Conservation (phyloP, 2,888 invertebrate genomes). For the Tricholauxania praeusta region DNA sequence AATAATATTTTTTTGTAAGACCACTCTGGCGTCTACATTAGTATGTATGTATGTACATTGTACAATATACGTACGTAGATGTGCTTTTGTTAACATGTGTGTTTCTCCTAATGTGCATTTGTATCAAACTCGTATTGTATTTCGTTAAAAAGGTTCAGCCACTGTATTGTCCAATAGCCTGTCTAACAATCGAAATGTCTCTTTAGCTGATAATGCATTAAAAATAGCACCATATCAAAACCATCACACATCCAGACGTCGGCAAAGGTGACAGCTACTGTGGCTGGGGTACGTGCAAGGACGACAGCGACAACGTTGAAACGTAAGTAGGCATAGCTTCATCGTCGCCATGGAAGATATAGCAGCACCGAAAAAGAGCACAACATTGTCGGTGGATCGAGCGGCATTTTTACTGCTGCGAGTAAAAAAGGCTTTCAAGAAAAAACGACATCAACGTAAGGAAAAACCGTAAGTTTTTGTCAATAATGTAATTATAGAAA, state of each 20-base stretch:
- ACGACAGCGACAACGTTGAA: background rate
- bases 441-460: slow-evolving; percentile 87
- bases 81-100: no score
- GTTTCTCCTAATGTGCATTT: no score
- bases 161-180: background rate
- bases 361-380: slow-evolving; percentile 59
- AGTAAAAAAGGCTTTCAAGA: slow-evolving; percentile 91
- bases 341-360: slow-evolving; percentile 55
- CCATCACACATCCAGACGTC: slow-evolving; percentile 2
- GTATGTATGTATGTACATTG: no score
- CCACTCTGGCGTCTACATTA: no score
- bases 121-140: background rate
- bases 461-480: slow-evolving; percentile 81
- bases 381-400: slow-evolving; percentile 84
- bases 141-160: slow-evolving; percentile 4
- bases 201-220: slow-evolving; percentile 11
- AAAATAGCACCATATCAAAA: background rate
- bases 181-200: slow-evolving; percentile 1
- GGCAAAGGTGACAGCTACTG: background rate
- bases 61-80: no score
- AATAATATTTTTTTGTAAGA: no score
- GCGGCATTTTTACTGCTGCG: slow-evolving; percentile 89
- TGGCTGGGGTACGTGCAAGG: background rate
- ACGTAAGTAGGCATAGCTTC: background rate
- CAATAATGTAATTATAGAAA: no score